These are phyloP conservation scores for Thelaira solivaga DNA, from an alignment of 2,888 invertebrate species.

Conservation along the genomic window DNA sequence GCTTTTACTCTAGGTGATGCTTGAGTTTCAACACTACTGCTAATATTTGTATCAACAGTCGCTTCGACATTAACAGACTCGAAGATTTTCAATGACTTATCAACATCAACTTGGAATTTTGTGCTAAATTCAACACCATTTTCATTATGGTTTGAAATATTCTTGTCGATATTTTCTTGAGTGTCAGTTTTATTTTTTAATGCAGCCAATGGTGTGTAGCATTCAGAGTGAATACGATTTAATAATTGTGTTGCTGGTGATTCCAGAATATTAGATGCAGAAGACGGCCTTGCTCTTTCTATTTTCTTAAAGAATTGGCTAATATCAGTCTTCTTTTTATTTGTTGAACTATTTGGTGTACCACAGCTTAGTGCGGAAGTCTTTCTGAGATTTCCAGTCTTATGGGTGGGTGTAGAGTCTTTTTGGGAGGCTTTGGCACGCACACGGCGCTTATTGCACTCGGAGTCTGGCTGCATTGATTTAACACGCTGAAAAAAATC, in stretches of 20 bases:
- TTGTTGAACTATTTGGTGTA: slow-evolving; percentile 61
- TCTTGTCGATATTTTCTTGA: not conserved
- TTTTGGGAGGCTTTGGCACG: slow-evolving; percentile 66
- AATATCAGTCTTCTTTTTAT: slow-evolving; percentile 72
- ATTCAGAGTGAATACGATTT: slow-evolving; percentile 69
- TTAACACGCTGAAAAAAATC: slow-evolving; percentile 73
- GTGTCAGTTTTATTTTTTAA: not conserved
- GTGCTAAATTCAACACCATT: not conserved
- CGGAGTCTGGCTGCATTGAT: slow-evolving; percentile 74
- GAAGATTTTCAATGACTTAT: slow-evolving; percentile 29
- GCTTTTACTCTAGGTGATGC: not conserved
- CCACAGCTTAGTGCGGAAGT: slow-evolving; percentile 49
- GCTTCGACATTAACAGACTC: not conserved
- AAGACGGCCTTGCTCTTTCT: slow-evolving; percentile 40
- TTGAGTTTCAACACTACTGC: not conserved
- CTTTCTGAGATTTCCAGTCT: slow-evolving; percentile 61
- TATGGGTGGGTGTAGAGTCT: slow-evolving; percentile 58
- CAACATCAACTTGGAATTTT: not conserved
- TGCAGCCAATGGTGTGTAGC: slow-evolving; percentile 62
- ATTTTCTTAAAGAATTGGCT: slow-evolving; percentile 69
- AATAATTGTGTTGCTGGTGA: slow-evolving; percentile 71
- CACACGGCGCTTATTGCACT: slow-evolving; percentile 69
- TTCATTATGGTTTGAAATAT: not conserved
- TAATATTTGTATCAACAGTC: not conserved
- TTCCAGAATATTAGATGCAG: slow-evolving; percentile 48